Percentiles rank a stretch among this genome's conserved stretches.
phyloP scores from a whole-genome alignment of 2,888 invertebrate genomes.

The Pocota personata region DNA sequence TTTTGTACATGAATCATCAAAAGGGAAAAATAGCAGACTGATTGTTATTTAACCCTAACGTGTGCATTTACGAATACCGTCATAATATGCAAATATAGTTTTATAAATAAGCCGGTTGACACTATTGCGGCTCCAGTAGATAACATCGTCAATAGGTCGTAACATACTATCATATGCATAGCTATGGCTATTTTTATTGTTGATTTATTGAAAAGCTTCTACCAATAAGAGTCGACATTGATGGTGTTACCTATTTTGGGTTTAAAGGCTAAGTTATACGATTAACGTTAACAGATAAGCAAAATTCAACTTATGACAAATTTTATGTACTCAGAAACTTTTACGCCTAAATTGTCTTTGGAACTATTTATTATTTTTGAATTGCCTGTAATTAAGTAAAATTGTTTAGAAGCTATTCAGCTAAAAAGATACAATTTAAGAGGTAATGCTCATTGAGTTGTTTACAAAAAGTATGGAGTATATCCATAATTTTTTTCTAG shows the following conservation, averaged over 20 bases:
- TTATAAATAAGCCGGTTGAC: constrained; percentile 16
- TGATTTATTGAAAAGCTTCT: background rate
- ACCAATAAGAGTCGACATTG: background rate
- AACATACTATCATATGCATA: background rate
- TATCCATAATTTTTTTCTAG: no score
- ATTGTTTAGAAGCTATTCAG: no score
- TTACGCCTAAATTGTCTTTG: no score
- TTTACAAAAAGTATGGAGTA: no score
- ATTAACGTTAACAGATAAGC: background rate
- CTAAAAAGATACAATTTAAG: no score
- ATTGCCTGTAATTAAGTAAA: no score
- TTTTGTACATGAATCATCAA: background rate
- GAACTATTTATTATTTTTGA: no score
- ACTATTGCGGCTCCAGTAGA: background rate
- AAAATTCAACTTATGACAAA: no score
- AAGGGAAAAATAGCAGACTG: constrained; percentile 8
- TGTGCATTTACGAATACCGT: background rate
- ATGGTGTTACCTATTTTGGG: background rate
- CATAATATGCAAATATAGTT: background rate
- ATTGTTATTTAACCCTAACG: constrained; percentile 42
- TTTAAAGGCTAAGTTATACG: background rate
- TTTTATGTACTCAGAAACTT: no score
- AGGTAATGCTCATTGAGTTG: no score
- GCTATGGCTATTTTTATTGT: background rate
- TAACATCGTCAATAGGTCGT: background rate